Base-by-base conservation (phyloP, 2,113 vertebrate species). In the Morone saxatilis region DNA sequence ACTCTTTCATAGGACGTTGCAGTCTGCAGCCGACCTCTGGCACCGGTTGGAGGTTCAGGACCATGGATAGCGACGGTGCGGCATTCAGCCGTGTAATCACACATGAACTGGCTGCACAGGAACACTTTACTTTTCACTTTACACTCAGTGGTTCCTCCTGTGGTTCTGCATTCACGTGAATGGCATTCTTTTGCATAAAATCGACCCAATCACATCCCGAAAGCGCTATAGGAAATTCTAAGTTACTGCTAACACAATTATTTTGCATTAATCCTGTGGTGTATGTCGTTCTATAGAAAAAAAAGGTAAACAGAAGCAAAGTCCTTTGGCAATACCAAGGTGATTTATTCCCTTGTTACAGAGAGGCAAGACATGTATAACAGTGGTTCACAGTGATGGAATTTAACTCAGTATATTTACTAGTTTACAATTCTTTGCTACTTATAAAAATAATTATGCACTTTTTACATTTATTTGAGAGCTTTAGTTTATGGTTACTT, bases 11-110 rank as follows among this genome's bases (percentile, higher is more conserved):
- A 88, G 81, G 86, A 87, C 36, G 80, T 43, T 36, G 90, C 80
- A 13, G 85, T 84, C 41, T 88, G 89, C 88, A 81, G 91, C 73
- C 87, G 92, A 92, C 89, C 90, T 92, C 86, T 89, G 85, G 71
- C 84, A 83, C 84, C 53, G 41, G 87, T 45, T 86, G 79, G 81
- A 88, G 76, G 88, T 91, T 91, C 94, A 95, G 95, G 74, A 95
- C 93, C 94, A 89, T 1, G 94, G 95, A 94, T 47, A 95, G 94
- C 92, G 83, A 77, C 86, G 43, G 68, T 69, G 83, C 90, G 4
- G 86, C 84, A 88, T 90, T 92, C 80, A 85, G 73, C 45, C 53
- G 8, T 69, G 77, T 88, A 83, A 82, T 86, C 90, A 89, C 89
- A 86, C 60, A 71, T 83, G 68, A 72, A 90, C 72, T 53, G 16